Evolutionary conservation across 2,888 invertebrate species (phyloP).

Genomic region (Odontothrips loti): DNA sequence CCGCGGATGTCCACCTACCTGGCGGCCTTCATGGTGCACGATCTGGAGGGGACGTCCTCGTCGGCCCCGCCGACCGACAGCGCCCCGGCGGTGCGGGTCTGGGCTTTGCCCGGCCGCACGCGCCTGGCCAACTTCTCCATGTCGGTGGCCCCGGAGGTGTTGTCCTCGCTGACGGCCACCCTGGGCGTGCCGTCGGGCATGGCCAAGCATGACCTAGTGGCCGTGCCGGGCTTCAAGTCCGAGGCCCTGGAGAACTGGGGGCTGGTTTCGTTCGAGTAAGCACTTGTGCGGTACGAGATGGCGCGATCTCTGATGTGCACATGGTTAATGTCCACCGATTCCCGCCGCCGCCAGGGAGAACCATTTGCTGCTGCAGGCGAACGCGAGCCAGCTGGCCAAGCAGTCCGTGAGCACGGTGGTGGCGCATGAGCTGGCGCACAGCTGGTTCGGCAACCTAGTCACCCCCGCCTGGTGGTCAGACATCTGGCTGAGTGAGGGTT

Average conservation of each 20-base stretch:
- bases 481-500: constrained; percentile 53
- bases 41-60: constrained; percentile 43
- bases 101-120: constrained; percentile 47
- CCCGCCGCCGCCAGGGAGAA: constrained; percentile 44
- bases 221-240: constrained; percentile 52
- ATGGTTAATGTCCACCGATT: not conserved
- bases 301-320: not conserved
- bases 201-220: constrained; percentile 52
- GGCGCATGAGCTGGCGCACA: constrained; percentile 51
- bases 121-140: constrained; percentile 49
- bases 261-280: constrained; percentile 47
- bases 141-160: constrained; percentile 48
- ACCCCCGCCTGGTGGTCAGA: constrained; percentile 48
- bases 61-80: constrained; percentile 29
- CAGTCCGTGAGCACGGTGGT: constrained; percentile 46
- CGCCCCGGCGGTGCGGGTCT: constrained; percentile 41
- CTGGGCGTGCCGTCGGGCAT: constrained; percentile 48
- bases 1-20: constrained; percentile 55
- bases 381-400: constrained; percentile 44
- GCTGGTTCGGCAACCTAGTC: constrained; percentile 45
- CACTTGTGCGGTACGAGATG: not conserved
- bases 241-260: constrained; percentile 55
- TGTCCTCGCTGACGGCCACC: constrained; percentile 48
- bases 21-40: constrained; percentile 53
- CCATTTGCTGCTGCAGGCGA: constrained; percentile 47